Evolutionary conservation across 2,113 vertebrate species (phyloP), one percentile per base, ranked within the genome.

Genomic region (Acinonyx jubatus): DNA sequence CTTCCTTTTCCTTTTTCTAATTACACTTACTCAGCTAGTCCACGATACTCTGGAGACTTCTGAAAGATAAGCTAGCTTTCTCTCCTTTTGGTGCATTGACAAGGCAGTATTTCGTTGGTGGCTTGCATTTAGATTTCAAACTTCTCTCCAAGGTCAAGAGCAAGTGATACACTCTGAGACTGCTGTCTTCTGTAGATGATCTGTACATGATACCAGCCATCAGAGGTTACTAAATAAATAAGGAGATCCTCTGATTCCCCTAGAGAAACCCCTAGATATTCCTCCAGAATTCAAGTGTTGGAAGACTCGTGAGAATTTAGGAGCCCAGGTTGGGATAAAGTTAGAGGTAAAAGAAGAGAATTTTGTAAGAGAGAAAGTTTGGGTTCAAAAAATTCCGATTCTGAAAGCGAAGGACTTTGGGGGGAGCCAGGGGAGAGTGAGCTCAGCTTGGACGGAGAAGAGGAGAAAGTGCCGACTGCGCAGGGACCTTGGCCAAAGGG

Each of bases 371-470:
- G 74, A 92, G 71, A 80, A 83, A 55, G 68, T 92, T 89, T 96
- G 65, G 89, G 45, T 97, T 96, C 87, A 96, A 97, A 97, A 80
- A 36, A 96, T 84, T 95, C 55, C 2, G 16, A 80, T 92, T 94
- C 65, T 94, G 87, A 96, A 96, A 94, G 88, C 85, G 78, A 97
- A 94, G 96, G 80, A 41, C 85, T 88, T 48, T 94, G 87, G 11
- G 57, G 88, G 69, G 57, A 97, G 83, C 69, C 69, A 97, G 92
- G 89, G 96, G 92, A 89, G 92, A 94, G 45, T 97, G 97, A 98
- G 95, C 89, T 97, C 96, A 98, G 74, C 79, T 97, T 98, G 97
- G 96, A 85, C 52, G 69, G 92, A 96, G 89, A 98, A 96, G 82
- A 98, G 96, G 96, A 96, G 94, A 95, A 96, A 97, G 87, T 89